Conservation (phyloP, 2,888 invertebrate genomes). For the Actias luna region DNA sequence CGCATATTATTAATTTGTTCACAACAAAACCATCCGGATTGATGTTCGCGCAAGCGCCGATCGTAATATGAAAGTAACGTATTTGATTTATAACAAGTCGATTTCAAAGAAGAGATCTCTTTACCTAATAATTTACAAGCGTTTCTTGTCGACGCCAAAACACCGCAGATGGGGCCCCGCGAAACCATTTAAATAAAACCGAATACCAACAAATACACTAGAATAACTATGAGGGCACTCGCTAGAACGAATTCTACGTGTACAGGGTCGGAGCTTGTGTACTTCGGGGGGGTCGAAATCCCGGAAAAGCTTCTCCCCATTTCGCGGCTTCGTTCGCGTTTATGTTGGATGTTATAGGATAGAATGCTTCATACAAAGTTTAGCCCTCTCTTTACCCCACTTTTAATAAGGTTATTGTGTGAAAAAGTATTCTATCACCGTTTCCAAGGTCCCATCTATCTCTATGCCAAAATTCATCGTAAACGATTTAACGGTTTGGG, state of each 20-base stretch:
- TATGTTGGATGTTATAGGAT: no score
- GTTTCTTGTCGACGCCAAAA: conserved; percentile 9
- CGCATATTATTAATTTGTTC: not conserved
- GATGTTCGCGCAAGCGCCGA: conserved; percentile 6
- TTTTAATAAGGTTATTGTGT: no score
- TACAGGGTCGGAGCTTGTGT: not conserved
- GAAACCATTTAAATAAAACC: conserved; percentile 12
- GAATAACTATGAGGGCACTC: conserved; percentile 4
- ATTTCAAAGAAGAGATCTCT: conserved; percentile 10
- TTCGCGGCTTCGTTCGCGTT: not conserved
- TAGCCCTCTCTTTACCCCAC: no score
- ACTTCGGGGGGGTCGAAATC: not conserved
- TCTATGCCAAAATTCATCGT: no score
- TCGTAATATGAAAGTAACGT: conserved; percentile 11
- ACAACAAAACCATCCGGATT: not conserved
- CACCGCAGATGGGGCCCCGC: conserved; percentile 6
- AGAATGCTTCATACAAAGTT: no score
- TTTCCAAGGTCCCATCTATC: no score
- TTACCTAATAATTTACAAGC: conserved; percentile 7
- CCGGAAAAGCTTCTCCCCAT: not conserved
- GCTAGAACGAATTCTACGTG: conserved; percentile 8
- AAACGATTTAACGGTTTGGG: no score
- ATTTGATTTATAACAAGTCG: conserved; percentile 11
- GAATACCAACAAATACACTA: conserved; percentile 13
- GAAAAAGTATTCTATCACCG: no score